phyloP scores from a whole-genome alignment of 2,888 invertebrate species.

The Phortica okadai region DNA sequence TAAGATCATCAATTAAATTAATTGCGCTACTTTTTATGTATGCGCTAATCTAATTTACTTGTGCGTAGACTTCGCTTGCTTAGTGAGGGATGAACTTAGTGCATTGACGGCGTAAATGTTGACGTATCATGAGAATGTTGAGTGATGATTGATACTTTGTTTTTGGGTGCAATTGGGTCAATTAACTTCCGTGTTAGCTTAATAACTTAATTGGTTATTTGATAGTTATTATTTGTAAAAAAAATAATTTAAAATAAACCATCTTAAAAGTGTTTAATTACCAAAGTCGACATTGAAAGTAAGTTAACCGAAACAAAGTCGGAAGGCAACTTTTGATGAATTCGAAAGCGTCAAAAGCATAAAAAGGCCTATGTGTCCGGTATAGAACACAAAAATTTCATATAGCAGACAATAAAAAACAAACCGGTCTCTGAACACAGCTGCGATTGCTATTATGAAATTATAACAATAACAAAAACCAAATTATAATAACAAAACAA shows the following conservation, averaged over 20 bases:
- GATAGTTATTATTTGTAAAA: neutral
- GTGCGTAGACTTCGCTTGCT: neutral
- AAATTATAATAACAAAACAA: slow-evolving; percentile 39
- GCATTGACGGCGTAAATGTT: neutral
- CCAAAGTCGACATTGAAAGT: no score
- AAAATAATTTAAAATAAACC: no score
- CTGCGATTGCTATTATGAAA: slow-evolving; percentile 37
- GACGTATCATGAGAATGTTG: neutral
- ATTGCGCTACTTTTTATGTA: slow-evolving; percentile 23
- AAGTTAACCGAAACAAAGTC: no score
- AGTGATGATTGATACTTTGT: neutral
- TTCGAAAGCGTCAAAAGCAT: neutral
- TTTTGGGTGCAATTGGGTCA: slow-evolving; percentile 11
- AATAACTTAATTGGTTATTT: neutral
- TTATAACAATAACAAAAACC: slow-evolving; percentile 49
- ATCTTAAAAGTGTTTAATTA: no score
- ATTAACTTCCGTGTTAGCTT: neutral
- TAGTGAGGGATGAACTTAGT: neutral
- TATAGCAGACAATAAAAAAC: neutral
- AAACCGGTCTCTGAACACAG: slow-evolving; percentile 25
- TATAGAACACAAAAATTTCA: neutral
- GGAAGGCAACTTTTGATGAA: neutral
- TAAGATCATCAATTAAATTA: slow-evolving; percentile 18
- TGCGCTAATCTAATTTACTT: slow-evolving; percentile 31
- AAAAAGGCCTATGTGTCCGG: neutral